Conservation (phyloP, 2,888 invertebrate species). For the Desoria tigrina region DNA sequence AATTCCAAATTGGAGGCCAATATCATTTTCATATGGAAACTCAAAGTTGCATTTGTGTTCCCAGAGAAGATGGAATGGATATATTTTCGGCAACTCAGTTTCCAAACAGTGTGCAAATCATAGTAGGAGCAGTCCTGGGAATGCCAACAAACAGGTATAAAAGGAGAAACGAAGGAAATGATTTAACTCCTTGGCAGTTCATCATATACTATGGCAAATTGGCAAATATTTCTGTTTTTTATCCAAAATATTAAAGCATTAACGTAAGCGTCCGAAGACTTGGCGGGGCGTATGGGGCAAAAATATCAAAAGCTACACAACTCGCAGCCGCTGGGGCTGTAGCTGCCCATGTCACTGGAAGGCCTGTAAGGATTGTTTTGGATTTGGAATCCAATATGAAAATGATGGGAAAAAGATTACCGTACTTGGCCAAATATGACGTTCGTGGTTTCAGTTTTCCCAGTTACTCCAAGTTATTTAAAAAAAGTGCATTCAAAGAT, state of each 20-base stretch:
- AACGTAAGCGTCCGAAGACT: slow-evolving; percentile 70
- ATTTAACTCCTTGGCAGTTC: not conserved
- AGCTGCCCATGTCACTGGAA: slow-evolving; percentile 66
- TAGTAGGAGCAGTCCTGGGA: slow-evolving; percentile 63
- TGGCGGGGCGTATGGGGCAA: slow-evolving; percentile 81
- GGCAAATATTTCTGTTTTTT: not conserved
- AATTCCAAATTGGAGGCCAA: slow-evolving; percentile 62
- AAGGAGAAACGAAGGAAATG: too few species aligned
- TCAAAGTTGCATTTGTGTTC: slow-evolving; percentile 67
- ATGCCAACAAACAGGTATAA: slow-evolving; percentile 66
- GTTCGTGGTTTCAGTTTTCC: too few species aligned
- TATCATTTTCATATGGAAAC: slow-evolving; percentile 77
- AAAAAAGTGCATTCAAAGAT: not conserved
- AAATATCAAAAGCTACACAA: slow-evolving; percentile 66
- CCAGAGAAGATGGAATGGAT: slow-evolving; percentile 69
- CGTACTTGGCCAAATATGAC: slow-evolving; percentile 67
- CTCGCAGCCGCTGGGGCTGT: slow-evolving; percentile 69
- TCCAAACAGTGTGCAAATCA: slow-evolving; percentile 64
- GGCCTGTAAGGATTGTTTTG: slow-evolving; percentile 72
- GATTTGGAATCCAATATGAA: slow-evolving; percentile 73
- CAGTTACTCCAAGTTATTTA: not conserved
- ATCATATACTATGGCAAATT: not conserved
- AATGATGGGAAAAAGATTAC: slow-evolving; percentile 68
- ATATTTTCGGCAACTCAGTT: slow-evolving; percentile 68
- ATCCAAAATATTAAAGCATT: slow-evolving; percentile 69